phyloP scores from a whole-genome alignment of 2,888 invertebrate genomes.

The Xanthorhoe spadicearia region DNA sequence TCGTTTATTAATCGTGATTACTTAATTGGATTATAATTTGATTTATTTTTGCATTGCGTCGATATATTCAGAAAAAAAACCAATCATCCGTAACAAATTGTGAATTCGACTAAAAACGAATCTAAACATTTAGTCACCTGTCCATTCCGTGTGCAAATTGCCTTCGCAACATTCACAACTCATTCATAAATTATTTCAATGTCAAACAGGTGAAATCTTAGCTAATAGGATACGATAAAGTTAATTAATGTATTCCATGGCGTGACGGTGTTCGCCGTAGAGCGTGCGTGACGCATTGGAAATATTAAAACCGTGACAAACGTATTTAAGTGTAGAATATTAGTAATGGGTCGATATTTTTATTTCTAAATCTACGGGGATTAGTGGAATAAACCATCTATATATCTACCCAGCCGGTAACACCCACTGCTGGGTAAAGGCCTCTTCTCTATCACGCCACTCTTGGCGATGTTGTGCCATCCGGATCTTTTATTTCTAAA shows the following conservation, averaged over 20 bases:
- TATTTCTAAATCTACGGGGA: background rate
- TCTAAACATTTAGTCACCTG: conserved; percentile 5
- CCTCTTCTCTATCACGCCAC: too few species aligned
- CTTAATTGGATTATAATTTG: too few species aligned
- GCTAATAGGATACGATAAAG: conserved; percentile 33
- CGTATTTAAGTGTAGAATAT: background rate
- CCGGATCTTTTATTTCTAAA: too few species aligned
- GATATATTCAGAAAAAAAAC: too few species aligned
- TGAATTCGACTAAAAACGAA: background rate
- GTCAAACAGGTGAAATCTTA: conserved; percentile 45
- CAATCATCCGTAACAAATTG: background rate
- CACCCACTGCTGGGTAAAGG: too few species aligned
- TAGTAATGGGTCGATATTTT: background rate
- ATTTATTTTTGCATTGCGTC: too few species aligned
- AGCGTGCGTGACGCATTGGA: conserved; percentile 48
- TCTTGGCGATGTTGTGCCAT: too few species aligned
- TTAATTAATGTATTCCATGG: conserved; percentile 34
- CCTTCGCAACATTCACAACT: conserved; percentile 13
- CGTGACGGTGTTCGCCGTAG: conserved; percentile 43
- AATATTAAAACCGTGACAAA: conserved; percentile 7
- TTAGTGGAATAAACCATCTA: too few species aligned
- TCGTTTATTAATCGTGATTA: too few species aligned
- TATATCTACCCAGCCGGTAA: too few species aligned
- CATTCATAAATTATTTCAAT: conserved; percentile 37
- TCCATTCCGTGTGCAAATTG: conserved; percentile 15